Conservation (phyloP, 2,797 vertebrate genomes). For the Squalus acanthias region DNA sequence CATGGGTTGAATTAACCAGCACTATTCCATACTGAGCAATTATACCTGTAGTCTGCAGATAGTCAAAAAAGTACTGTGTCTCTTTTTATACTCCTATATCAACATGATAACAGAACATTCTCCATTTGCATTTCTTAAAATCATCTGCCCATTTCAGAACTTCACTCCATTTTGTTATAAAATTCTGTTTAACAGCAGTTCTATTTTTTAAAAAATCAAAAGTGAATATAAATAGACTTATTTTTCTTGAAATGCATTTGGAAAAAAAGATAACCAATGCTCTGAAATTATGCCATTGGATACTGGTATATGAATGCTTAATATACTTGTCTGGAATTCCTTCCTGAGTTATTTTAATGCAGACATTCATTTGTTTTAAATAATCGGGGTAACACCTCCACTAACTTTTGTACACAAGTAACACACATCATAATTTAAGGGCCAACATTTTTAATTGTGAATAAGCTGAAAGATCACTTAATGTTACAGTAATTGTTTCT, state of each 20-base stretch:
- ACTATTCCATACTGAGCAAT: neutral
- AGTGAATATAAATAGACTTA: neutral
- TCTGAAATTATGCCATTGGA: neutral
- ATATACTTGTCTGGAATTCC: neutral
- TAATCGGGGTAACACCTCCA: neutral
- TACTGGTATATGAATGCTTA: neutral
- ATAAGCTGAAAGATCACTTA: neutral
- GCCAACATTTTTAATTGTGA: neutral
- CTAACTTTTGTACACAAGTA: too few species aligned
- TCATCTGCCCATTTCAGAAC: neutral
- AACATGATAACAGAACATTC: neutral
- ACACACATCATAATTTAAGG: neutral
- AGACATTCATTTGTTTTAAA: neutral
- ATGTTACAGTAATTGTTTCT: neutral
- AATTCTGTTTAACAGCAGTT: neutral
- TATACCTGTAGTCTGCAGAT: neutral
- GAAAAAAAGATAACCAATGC: neutral
- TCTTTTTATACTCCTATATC: neutral
- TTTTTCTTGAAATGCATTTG: neutral
- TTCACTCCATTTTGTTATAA: neutral
- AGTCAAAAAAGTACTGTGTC: neutral
- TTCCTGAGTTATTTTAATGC: neutral
- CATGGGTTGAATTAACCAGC: neutral
- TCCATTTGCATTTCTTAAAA: neutral
- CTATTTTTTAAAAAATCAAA: neutral